phyloP scores from a whole-genome alignment of 2,797 vertebrate species.

The Alectoris magna region DNA sequence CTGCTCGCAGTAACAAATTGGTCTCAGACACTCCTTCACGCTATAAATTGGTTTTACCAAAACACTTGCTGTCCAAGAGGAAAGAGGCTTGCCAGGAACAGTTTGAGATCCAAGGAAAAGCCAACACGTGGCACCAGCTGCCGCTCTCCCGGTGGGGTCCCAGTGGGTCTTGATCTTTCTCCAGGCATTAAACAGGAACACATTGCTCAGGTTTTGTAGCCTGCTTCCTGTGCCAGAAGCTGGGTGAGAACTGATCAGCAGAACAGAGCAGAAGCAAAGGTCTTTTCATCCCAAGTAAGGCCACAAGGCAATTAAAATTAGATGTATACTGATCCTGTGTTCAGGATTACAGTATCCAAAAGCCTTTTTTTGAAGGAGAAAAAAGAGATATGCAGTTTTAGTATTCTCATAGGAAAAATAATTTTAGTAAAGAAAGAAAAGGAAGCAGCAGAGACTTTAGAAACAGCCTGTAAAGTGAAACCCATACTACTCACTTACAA shows the following conservation, averaged over 20 bases:
- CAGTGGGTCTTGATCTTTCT: background rate
- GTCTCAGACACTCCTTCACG: background rate
- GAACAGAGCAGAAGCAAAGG: background rate
- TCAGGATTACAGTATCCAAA: background rate
- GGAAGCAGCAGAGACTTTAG: background rate
- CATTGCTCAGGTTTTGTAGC: background rate
- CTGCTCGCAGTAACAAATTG: background rate
- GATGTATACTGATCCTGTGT: background rate
- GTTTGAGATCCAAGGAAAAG: background rate
- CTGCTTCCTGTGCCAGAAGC: background rate
- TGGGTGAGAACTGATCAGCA: background rate
- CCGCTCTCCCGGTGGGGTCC: background rate
- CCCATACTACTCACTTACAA: conserved; percentile 62
- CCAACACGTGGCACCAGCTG: background rate
- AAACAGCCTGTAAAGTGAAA: background rate
- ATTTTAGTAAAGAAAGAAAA: background rate
- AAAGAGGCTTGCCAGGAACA: background rate
- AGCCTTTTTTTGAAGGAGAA: background rate
- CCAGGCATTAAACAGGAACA: background rate
- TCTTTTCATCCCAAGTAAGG: background rate
- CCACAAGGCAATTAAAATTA: background rate
- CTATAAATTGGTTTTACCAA: background rate
- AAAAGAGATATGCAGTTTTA: background rate
- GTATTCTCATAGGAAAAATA: background rate
- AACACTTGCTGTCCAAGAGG: background rate